Base-by-base conservation (phyloP, 2,797 vertebrate species). In the Crocodylus rhombifer region DNA sequence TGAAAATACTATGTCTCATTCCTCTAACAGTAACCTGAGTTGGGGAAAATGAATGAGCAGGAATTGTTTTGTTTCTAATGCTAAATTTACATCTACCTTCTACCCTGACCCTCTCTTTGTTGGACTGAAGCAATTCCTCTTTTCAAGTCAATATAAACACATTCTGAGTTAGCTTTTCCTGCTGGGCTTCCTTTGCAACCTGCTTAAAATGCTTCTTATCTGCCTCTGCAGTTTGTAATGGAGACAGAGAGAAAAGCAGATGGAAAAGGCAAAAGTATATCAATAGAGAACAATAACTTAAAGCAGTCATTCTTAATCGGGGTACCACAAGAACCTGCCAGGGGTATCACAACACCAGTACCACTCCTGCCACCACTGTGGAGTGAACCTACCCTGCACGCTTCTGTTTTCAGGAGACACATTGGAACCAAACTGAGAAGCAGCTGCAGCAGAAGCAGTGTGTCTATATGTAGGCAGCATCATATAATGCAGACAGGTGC, bases 81-180 rank as follows among this genome's bases (percentile, higher is more conserved):
- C 80, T 95, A 84, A 91, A 93, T 84, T 95, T 87, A 82, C 56
- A 91, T 82, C 69, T 84, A n/a, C 87, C 86, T 95, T 95, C 96
- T 88, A 95, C 86, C 86, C 92, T 95, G 95, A 92, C 85, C 93
- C 60, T 90, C 86, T 93, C 93, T 94, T 95, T 94, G 86, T 77
- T 88, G 92, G 86, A 82, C 89, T 95, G 77, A 91, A 89, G 84
- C n/a, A 84, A 96, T 92, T 93, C 62, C 85, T 96, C 88, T 95
- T 96, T 94, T 92, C 88, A 93, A 91, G 93, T 96, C 95, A 93
- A 77, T 90, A 87, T 95, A 95, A 86, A 93, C 86, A 91, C 0
- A 20, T 83, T 88, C 94, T 77, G 89, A 93, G 93, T 88, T 96
- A 95, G 97, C 96, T 95, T 97, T 97, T 97, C 97, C 93, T 91